Evolutionary conservation across 1,140 invertebrate species (phyloP).

Genomic region (Polypedilum vanderplanki): DNA sequence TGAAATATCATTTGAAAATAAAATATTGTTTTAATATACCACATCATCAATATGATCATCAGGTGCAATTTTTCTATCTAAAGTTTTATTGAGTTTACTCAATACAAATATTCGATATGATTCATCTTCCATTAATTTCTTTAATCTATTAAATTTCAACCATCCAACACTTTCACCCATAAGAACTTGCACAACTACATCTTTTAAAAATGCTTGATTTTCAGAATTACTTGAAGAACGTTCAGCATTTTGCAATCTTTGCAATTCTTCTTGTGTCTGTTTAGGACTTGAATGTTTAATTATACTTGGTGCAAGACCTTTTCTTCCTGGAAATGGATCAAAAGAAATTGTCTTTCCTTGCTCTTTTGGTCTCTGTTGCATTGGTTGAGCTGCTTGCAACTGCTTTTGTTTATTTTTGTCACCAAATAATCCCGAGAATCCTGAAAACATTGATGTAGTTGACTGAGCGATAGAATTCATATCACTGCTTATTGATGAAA

Average conservation of each 20-base stretch:
- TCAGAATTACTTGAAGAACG: conserved; percentile 69
- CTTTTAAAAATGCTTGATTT: conserved; percentile 81
- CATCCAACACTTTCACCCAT: conserved; percentile 96
- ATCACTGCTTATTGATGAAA: conserved; percentile 81
- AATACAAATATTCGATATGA: conserved; percentile 94
- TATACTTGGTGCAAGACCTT: conserved; percentile 80
- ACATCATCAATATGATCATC: conserved; percentile 97
- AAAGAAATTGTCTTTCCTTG: conserved; percentile 57
- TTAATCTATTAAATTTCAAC: conserved; percentile 88
- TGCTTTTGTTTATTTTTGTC: conserved; percentile 48
- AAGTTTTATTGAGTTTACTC: conserved; percentile 87
- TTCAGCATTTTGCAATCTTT: conserved; percentile 57
- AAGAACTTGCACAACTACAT: conserved; percentile 71
- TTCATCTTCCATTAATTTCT: conserved; percentile 98
- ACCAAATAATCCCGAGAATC: conserved; percentile 83
- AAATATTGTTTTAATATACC: conserved; percentile 53
- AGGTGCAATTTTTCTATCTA: conserved; percentile 88
- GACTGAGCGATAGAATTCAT: conserved; percentile 83
- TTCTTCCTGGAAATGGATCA: conserved; percentile 72
- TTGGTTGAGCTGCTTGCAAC: conserved; percentile 37
- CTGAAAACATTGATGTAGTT: conserved; percentile 85
- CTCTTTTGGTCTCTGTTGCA: conserved; percentile 30
- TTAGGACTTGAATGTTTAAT: conserved; percentile 72
- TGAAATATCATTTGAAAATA: conserved; percentile 28
- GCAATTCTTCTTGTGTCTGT: conserved; percentile 56